Base-by-base conservation (phyloP, 2,888 invertebrate species). In the Pteria penguin region DNA sequence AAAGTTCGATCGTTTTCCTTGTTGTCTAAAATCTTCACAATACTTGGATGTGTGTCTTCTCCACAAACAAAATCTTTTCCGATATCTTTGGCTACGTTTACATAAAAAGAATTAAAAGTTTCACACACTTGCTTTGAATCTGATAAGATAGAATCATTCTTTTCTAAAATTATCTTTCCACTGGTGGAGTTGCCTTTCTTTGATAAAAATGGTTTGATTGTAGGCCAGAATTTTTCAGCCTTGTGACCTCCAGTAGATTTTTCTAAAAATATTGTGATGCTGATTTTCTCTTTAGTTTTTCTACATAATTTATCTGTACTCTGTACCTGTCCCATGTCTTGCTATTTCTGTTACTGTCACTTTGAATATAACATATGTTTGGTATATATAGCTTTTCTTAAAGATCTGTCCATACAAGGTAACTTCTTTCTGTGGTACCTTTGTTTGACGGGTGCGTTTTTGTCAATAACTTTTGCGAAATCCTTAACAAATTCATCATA, bases 241-340 rank as follows among this genome's bases (percentile, higher is more conserved):
- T 68, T 68, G 11, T 22, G 2, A n/a, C 67, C 67, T 27, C 67
- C 57, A 1, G 57, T n/a, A 29, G 55, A 68, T 22, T 57, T 36
- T 22, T 68, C 67, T 24, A 57, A 57, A 68, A 68, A 32, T 68
- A 68, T 5, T 1, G 31, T 32, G 29, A 54, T 22, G 32, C 27
- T 5, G 67, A 68, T 5, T 57, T 57, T 22, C 24, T 55, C 33
- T 67, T 68, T 22, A 32, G 4, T 32, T 68, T 68, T 2, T 31
- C 31, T 24, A 68, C 67, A 31, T 55, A 68, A 24, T 68, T 55
- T 31, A 55, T 8, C 57, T 68, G 67, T 57, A 55, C 32, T 27
- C 67, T 26, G 32, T 32, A 68, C 22, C 32, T 68, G 32, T 68
- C 67, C 67, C 55, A 57, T 2, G 45, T 68, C 31, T 68, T 68